Evolutionary conservation across 2,797 vertebrate species (phyloP), one percentile per base, ranked within the genome.

Genomic region (Rhinogobio ventralis): DNA sequence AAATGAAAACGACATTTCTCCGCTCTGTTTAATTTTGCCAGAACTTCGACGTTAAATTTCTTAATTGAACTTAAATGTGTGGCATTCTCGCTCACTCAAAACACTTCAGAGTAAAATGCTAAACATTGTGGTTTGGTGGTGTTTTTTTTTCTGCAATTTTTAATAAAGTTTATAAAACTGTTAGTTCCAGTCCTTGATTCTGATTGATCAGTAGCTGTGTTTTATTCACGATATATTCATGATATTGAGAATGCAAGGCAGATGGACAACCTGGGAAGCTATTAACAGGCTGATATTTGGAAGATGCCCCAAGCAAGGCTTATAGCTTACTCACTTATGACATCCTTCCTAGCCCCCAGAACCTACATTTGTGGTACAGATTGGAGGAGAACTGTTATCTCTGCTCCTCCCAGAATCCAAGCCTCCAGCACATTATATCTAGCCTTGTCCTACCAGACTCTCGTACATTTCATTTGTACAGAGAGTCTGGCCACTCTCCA

Each of bases 1-100:
- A 84, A 86, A 86, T 71, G 68, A 83, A 85, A 85, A 85, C 85
- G 10, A 79, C 25, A 85, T 73, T 62, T 79, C 66, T 79, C 46
- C 17, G 49, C 82, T 83, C 42, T 33, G 17, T 84, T 79, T 74
- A 67, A 84, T 84, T 88, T 86, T 30, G 72, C 42, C 15, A 4
- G 75, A 79, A 68, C 81, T 45, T 83, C 53, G 1, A 55, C 66
- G 82, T 64, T 82, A 78, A 39, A 66, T 42, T 5, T 73, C 15
- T 28, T 3, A 9, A 9, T 17, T 72, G 1, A 46, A 46, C 14
- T 46, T 25, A 0, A 4, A 19, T n/a, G 17, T 28, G 2, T 72
- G 45, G 7, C 14, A 28, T 28, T 77, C n/a, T 14, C 11, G 14
- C n/a, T 14, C 4, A 14, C n/a, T 62, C 11, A 25, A 2, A 62